phyloP scores from a whole-genome alignment of 2,113 vertebrate species.

The Brachypteracias leptosomus region DNA sequence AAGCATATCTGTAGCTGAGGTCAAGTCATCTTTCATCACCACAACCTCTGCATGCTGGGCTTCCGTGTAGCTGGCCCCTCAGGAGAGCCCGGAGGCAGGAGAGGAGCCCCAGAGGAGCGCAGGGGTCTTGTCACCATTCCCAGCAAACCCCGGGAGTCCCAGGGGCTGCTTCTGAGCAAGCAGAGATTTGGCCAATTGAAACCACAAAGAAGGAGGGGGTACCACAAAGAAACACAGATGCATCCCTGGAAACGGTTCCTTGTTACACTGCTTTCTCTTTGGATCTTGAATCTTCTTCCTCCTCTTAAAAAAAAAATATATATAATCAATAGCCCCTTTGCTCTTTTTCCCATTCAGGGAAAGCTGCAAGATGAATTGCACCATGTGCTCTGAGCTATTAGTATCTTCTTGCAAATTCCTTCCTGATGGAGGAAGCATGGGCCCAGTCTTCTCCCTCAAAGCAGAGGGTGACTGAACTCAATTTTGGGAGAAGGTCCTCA shows the following conservation, averaged over 20 bases:
- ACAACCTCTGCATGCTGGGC: background rate
- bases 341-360: background rate
- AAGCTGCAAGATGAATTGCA: background rate
- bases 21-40: background rate
- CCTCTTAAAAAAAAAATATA: background rate
- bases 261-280: background rate
- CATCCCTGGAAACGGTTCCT: background rate
- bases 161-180: background rate
- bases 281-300: background rate
- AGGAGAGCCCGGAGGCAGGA: background rate
- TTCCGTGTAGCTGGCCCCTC: background rate
- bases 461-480: background rate
- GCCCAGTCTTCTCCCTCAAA: background rate
- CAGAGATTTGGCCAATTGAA: background rate
- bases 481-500: background rate
- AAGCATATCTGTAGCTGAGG: background rate
- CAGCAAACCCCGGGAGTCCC: background rate
- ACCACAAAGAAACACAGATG: background rate
- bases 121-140: background rate
- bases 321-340: background rate
- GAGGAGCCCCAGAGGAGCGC: background rate
- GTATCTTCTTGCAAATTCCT: background rate
- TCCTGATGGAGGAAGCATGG: background rate
- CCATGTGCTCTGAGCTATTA: background rate
- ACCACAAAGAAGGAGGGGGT: background rate